A percentile compares a stretch with the other conserved stretches of the same genome.
These are phyloP conservation scores for Paraescarpia echinospica DNA, from an alignment of 1,140 invertebrate genomes.

Conservation along the genomic window DNA sequence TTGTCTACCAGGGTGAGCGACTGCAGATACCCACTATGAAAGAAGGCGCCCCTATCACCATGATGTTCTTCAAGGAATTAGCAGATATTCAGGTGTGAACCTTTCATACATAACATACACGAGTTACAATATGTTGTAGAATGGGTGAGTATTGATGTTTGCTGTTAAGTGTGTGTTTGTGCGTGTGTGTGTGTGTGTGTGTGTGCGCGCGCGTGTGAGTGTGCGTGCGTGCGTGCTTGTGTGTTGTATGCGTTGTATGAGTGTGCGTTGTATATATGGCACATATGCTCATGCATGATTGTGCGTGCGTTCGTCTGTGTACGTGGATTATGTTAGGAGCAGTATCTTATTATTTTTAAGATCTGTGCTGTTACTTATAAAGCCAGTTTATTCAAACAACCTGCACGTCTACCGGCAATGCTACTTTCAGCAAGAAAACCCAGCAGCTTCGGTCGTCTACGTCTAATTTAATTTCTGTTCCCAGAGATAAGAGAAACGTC, in stretches of 20 bases:
- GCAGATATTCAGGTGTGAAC: slow-evolving; percentile 68
- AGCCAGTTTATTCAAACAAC: too few relatives aligned
- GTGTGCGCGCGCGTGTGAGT: background rate
- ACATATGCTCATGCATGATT: background rate
- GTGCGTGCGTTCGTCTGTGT: background rate
- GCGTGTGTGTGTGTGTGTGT: too few relatives aligned
- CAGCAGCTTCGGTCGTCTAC: too few relatives aligned
- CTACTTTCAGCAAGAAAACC: too few relatives aligned
- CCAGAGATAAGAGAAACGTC: too few relatives aligned
- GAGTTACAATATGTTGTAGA: background rate
- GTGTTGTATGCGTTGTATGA: too few relatives aligned
- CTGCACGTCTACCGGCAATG: too few relatives aligned
- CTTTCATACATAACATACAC: background rate
- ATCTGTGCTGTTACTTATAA: too few relatives aligned
- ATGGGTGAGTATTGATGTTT: background rate
- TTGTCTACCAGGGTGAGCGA: slow-evolving; percentile 67
- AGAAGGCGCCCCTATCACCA: slow-evolving; percentile 60
- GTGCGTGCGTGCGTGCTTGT: background rate
- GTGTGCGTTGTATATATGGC: too few relatives aligned
- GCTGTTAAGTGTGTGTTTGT: background rate
- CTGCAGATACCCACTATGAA: slow-evolving; percentile 66
- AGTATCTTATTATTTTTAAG: too few relatives aligned
- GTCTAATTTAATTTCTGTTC: too few relatives aligned
- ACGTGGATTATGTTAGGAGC: background rate
- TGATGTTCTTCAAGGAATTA: slow-evolving; percentile 71